Percentiles rank a stretch among this genome's conserved stretches.
These are phyloP conservation scores for Lydus trimaculatus DNA, from an alignment of 2,888 invertebrate genomes.

Conservation along the genomic window DNA sequence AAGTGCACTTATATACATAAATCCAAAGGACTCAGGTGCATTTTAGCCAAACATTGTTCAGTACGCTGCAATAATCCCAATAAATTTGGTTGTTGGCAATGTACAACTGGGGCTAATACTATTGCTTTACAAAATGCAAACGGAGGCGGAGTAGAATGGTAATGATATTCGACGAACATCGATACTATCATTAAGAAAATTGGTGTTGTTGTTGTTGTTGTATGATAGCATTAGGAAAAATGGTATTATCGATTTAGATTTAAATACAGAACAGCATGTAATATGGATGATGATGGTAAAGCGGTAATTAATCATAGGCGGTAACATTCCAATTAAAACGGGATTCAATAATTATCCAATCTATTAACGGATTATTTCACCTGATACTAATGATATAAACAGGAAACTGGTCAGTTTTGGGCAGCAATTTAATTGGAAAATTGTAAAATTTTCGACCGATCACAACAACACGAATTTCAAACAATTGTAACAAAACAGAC, in stretches of 20 bases:
- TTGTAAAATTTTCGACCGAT: neutral
- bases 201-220: neutral
- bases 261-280: neutral
- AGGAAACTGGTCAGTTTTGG: neutral
- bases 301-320: neutral
- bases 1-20: conserved; percentile 53
- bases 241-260: neutral
- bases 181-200: neutral
- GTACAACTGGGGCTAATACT: conserved; percentile 29
- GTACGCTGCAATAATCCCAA: conserved; percentile 42
- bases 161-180: neutral
- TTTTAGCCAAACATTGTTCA: conserved; percentile 41
- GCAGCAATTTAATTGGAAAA: neutral
- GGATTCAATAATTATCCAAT: conserved; percentile 30
- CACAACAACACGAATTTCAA: neutral
- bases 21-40: conserved; percentile 51
- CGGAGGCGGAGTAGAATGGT: neutral
- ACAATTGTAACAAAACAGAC: neutral
- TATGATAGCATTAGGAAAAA: neutral
- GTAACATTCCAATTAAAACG: conserved; percentile 21
- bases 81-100: conserved; percentile 32
- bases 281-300: neutral
- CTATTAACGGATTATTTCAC: conserved; percentile 34
- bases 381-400: conserved; percentile 33
- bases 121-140: neutral